Evolutionary conservation across 2,113 vertebrate genomes (phyloP).

Genomic region (Climacteris rufus): DNA sequence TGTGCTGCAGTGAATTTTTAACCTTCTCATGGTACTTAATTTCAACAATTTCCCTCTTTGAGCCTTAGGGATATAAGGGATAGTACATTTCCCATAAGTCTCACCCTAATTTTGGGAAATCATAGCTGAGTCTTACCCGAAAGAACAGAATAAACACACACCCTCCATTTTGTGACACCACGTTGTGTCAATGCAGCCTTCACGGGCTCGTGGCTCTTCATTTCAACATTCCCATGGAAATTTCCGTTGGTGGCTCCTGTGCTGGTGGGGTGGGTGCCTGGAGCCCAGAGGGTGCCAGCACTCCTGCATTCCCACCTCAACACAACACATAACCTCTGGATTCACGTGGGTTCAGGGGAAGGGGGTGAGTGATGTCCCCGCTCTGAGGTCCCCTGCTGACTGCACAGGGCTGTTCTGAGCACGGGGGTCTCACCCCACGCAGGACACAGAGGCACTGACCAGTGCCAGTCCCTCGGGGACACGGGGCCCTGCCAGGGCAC

Average conservation of each 20-base stretch:
- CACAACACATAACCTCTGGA: not conserved
- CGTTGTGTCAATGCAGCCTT: not conserved
- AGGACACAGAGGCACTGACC: not conserved
- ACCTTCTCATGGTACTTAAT: not conserved
- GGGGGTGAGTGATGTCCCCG: too few species aligned
- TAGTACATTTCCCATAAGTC: not conserved
- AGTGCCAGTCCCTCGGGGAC: fast-evolving
- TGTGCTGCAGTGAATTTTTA: not conserved
- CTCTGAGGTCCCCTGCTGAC: not conserved
- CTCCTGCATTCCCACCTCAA: not conserved
- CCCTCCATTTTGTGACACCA: fast-evolving
- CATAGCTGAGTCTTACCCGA: not conserved
- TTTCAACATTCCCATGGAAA: not conserved
- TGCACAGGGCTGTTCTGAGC: not conserved
- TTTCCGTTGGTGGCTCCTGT: not conserved
- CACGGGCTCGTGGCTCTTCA: not conserved
- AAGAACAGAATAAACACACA: not conserved
- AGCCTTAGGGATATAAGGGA: not conserved
- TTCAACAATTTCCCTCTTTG: not conserved
- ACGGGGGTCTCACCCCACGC: fast-evolving
- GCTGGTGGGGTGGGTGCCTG: too few species aligned
- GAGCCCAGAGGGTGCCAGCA: not conserved
- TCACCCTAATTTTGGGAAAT: not conserved
- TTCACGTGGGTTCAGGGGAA: not conserved
- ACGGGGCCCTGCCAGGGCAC: fast-evolving